Base-by-base conservation (phyloP, 2,113 vertebrate genomes). In the Hemiscyllium ocellatum region DNA sequence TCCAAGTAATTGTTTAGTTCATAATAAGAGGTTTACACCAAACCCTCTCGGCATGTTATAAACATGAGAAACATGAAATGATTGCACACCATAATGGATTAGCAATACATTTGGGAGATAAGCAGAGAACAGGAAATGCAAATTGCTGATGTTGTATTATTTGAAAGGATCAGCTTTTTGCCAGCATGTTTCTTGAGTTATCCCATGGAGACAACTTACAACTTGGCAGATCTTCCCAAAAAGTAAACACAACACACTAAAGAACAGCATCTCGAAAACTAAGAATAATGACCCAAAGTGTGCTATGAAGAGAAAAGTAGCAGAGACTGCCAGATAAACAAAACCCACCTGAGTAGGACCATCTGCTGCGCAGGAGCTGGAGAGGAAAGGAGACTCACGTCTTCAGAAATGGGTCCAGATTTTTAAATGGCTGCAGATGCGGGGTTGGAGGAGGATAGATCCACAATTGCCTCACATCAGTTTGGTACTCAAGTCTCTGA, bases 201-300 rank as follows among this genome's bases (percentile, higher is more conserved):
- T 52, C 47, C 94, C 69, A 95, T 0, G 68, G 94, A 95, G 94
- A 95, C 69, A 2, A 47, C 69, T 37, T 72, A 29, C 42, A 52
- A 95, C 52, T 95, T 95, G 69, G 94, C 94, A 95, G 69, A 95
- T 95, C 94, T 47, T 95, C 68, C 94, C 47, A 95, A 93, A 95
- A 95, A 52, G 69, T 95, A 70, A 95, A 52, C 94, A 72, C 33
- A 95, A 2, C 68, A 72, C 69, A 72, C 69, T 69, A 95, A 52
- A 95, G 69, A 50, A 17, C 50, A 95, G 94, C 42, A 95, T 33
- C 42, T 69, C 52, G 33, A 69, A 95, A 95, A 95, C 68, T 42
- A 95, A 95, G 68, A 50, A 69, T 69, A 68, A 95, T 95, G 13
- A 15, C 22, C 26, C 72, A 69, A 95, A 95, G 68, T 72, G 29